Base-by-base conservation (phyloP, 2,888 invertebrate genomes). In the Eucera pruinosa region DNA sequence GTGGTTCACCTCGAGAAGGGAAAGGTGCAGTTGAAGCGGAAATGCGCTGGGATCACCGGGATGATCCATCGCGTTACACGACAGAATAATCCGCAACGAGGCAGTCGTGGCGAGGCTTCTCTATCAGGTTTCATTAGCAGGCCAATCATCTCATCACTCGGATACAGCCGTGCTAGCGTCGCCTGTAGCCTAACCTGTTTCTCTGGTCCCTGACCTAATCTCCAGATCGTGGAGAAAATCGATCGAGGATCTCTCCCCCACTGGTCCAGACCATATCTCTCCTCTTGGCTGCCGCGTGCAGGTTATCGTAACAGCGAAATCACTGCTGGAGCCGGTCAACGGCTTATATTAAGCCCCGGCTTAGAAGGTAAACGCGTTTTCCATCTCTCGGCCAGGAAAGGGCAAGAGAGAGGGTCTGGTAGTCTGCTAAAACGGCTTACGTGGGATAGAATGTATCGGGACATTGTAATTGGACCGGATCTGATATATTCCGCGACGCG, bases 61-160 rank as follows among this genome's bases (percentile, higher is more conserved):
- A 83, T 43, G 86, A 81, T 81, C 81, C 62, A 66, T 64, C 64
- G 75, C 58, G 71, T 78, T 75, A 69, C 73, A 70, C 65, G 79
- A 73, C 66, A 73, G 79, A 80, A 78, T 82, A 83, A 80, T 85
- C 83, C 78, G 60, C 70, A 74, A 71, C 71, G 66, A 85, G 86
- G 86, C 81, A 83, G 86, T 77, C 57, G 72, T 77, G 85, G 84
- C 82, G 84, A 86, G 85, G 82, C n/a, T 84, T 85, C 88, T 89
- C 88, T 88, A 91, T 92, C 91, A 90, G 87, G 87, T 87, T 90
- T 90, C 89, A 90, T 92, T 90, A 91, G 85, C 84, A 80, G 79
- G 71, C 87, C 91, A 91, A 92, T 92, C 91, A 92, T 92, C 87
- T 89, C 89, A 91, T 92, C 91, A 90, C 85, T 81, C 75, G 81